phyloP scores from a whole-genome alignment of 2,888 invertebrate genomes.

The Cartodere bifasciata region DNA sequence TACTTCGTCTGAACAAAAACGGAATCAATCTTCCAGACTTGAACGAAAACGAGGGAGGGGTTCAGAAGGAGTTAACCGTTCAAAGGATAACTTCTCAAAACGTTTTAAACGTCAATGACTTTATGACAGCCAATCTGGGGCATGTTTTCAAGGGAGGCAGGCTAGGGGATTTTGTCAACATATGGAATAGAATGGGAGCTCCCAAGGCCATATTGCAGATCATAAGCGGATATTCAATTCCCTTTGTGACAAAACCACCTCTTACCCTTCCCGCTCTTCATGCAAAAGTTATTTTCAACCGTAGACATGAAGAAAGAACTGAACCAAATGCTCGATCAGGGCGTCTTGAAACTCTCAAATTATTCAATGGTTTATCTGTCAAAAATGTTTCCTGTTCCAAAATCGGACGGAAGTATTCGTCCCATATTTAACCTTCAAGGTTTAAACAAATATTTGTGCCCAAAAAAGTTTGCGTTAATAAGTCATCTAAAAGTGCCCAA shows the following conservation, averaged over 20 bases:
- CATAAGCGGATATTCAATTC: slow-evolving; percentile 13
- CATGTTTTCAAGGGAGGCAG: too few relatives aligned
- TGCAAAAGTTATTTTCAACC: not conserved
- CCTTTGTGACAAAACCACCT: slow-evolving; percentile 10
- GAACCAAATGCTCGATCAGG: slow-evolving; percentile 9
- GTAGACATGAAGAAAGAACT: slow-evolving; percentile 8
- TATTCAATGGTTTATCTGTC: slow-evolving; percentile 6
- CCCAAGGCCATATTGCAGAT: slow-evolving; percentile 9
- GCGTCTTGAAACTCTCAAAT: slow-evolving; percentile 7
- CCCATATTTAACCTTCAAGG: slow-evolving; percentile 14
- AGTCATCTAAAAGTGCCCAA: slow-evolving; percentile 14
- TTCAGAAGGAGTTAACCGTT: too few relatives aligned
- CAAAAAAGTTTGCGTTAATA: slow-evolving; percentile 13
- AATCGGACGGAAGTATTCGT: slow-evolving; percentile 9
- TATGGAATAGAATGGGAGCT: slow-evolving; percentile 11
- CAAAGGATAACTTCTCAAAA: too few relatives aligned
- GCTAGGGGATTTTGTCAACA: too few relatives aligned
- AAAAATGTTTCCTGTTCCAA: slow-evolving; percentile 12
- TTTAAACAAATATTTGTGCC: slow-evolving; percentile 12
- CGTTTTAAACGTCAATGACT: too few relatives aligned
- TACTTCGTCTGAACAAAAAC: too few relatives aligned
- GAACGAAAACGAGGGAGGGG: too few relatives aligned
- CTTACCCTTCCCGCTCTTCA: slow-evolving; percentile 1
- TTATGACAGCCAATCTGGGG: too few relatives aligned
- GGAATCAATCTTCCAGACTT: too few relatives aligned